phyloP scores from a whole-genome alignment of 2,797 vertebrate species.

The Megaceryle alcyon region DNA sequence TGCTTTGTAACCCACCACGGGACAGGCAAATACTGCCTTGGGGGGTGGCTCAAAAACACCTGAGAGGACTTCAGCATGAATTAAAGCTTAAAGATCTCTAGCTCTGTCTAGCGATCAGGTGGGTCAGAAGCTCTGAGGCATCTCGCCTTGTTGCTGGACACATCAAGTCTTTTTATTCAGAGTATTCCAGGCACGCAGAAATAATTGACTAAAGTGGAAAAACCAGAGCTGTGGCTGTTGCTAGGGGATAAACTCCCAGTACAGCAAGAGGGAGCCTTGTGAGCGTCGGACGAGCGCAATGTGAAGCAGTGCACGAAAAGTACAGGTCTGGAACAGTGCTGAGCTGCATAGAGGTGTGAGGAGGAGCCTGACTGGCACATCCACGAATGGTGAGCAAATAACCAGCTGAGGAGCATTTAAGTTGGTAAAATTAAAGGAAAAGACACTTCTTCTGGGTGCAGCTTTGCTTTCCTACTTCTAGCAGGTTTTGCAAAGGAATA shows the following conservation, averaged over 20 bases:
- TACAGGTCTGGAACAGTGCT: not conserved
- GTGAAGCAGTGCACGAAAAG: not conserved
- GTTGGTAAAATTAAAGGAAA: not conserved
- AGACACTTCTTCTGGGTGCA: not conserved
- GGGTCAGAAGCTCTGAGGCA: not conserved
- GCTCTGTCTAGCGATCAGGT: fast-evolving
- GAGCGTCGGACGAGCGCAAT: fast-evolving
- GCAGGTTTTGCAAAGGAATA: not conserved
- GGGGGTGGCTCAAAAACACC: not conserved
- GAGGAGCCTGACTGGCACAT: fast-evolving
- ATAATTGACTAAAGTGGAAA: not conserved
- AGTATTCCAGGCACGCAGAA: not conserved
- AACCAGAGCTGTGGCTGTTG: not conserved
- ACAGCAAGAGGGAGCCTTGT: not conserved
- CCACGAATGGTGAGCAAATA: not conserved
- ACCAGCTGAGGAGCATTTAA: not conserved
- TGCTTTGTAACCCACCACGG: not conserved
- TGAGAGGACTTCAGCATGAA: not conserved
- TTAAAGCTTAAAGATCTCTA: not conserved
- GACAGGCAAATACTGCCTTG: not conserved
- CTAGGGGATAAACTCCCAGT: not conserved
- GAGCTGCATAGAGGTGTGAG: not conserved
- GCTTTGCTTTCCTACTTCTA: not conserved
- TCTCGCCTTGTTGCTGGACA: not conserved
- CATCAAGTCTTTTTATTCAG: not conserved